phyloP scores from a whole-genome alignment of 2,797 vertebrate species.

The Erithacus rubecula region DNA sequence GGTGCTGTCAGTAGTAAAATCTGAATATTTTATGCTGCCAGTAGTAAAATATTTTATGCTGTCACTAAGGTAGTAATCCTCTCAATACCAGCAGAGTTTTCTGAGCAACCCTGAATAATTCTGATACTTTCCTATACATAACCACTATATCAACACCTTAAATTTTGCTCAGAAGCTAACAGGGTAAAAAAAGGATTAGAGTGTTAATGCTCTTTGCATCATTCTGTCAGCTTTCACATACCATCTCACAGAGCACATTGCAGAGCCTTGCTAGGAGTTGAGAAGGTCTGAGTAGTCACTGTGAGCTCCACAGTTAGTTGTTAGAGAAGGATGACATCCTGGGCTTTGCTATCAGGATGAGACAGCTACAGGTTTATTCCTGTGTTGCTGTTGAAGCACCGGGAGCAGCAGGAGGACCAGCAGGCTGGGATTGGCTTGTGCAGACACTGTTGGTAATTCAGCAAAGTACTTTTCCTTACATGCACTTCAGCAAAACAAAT shows the following conservation, averaged over 20 bases:
- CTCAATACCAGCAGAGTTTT: neutral
- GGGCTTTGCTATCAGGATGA: neutral
- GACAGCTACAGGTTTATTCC: neutral
- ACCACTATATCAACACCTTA: neutral
- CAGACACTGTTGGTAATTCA: neutral
- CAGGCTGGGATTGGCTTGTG: neutral
- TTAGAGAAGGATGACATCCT: neutral
- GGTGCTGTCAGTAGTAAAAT: neutral
- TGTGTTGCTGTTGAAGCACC: neutral
- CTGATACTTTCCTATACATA: neutral
- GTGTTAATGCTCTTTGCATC: neutral
- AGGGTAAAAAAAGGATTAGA: neutral
- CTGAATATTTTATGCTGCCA: neutral
- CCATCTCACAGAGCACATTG: neutral
- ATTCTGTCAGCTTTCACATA: neutral
- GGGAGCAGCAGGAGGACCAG: neutral
- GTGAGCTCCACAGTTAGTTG: neutral
- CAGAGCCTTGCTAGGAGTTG: neutral
- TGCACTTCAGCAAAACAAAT: neutral
- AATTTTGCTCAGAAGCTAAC: neutral
- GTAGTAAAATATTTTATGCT: neutral
- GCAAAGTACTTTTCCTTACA: neutral
- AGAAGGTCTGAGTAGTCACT: neutral
- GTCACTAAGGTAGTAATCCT: neutral
- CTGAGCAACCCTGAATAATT: neutral